phyloP scores from a whole-genome alignment of 2,888 invertebrate species.

The Orthonychiurus folsomi region DNA sequence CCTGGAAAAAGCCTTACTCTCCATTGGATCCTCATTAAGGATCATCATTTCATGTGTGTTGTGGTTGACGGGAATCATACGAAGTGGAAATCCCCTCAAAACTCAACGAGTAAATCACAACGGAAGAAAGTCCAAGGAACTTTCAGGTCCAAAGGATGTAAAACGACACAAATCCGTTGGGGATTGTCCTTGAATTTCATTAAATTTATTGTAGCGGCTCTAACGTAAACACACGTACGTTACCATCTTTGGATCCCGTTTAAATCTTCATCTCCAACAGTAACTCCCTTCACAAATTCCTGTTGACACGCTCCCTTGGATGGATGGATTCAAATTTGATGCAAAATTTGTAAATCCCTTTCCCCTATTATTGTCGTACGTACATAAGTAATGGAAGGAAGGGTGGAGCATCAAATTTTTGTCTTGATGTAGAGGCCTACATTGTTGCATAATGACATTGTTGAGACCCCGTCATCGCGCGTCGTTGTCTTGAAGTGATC shows the following conservation, averaged over 20 bases:
- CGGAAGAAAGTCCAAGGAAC: too few species aligned
- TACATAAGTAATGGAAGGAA: neutral
- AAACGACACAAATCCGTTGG: too few species aligned
- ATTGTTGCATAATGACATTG: too few species aligned
- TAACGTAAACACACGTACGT: neutral
- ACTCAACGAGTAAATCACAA: too few species aligned
- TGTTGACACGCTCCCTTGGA: neutral
- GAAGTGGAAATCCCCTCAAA: too few species aligned
- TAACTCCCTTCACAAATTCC: neutral
- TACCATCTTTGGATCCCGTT: neutral
- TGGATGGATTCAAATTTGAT: neutral
- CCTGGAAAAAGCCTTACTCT: too few species aligned
- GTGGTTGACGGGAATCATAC: too few species aligned
- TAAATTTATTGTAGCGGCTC: conserved; percentile 1
- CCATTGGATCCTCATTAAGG: too few species aligned
- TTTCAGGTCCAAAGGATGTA: too few species aligned
- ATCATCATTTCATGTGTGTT: too few species aligned
- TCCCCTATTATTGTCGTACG: neutral
- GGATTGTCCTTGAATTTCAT: conserved; percentile 1
- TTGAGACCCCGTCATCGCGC: too few species aligned
- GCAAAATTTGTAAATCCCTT: neutral
- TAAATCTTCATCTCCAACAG: neutral
- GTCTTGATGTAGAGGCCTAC: neutral
- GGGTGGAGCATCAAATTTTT: neutral
- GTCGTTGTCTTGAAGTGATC: neutral